Evolutionary conservation across 2,888 invertebrate species (phyloP).

Genomic region (Siphonodentalium dalli): DNA sequence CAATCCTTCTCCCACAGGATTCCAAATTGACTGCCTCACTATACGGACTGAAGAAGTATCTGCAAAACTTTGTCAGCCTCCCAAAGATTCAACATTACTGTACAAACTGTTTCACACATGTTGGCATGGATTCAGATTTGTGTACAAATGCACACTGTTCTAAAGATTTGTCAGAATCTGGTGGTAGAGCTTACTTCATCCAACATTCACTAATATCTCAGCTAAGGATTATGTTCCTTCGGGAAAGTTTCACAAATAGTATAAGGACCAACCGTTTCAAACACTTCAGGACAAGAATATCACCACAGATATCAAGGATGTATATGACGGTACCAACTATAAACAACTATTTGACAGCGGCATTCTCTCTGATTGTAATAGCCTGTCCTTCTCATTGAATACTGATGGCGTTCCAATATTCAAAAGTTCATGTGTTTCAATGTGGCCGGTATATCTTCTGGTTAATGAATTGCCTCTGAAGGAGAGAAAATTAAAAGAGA

Average conservation of each 20-base stretch:
- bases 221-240: conserved; percentile 2
- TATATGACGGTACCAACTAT: conserved; percentile 8
- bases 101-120: conserved; percentile 7
- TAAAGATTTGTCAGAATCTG: conserved; percentile 2
- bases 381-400: conserved; percentile 5
- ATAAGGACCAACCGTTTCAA: conserved; percentile 6
- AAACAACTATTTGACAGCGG: background rate
- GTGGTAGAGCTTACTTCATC: conserved; percentile 5
- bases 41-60: conserved; percentile 4
- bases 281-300: background rate
- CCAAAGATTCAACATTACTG: conserved; percentile 5
- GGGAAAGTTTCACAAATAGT: conserved; percentile 1
- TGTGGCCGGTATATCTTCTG: conserved; percentile 7
- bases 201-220: conserved; percentile 9
- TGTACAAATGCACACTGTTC: conserved; percentile 2
- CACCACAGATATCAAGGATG: background rate
- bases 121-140: background rate
- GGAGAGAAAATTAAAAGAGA: conserved; percentile 13
- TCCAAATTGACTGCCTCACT: conserved; percentile 2
- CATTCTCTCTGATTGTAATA: background rate
- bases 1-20: conserved; percentile 1
- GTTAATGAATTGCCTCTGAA: conserved; percentile 3
- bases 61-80: background rate
- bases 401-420: conserved; percentile 12
- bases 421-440: conserved; percentile 2